phyloP scores from a whole-genome alignment of 2,113 vertebrate species.

The Pundamilia nyererei region DNA sequence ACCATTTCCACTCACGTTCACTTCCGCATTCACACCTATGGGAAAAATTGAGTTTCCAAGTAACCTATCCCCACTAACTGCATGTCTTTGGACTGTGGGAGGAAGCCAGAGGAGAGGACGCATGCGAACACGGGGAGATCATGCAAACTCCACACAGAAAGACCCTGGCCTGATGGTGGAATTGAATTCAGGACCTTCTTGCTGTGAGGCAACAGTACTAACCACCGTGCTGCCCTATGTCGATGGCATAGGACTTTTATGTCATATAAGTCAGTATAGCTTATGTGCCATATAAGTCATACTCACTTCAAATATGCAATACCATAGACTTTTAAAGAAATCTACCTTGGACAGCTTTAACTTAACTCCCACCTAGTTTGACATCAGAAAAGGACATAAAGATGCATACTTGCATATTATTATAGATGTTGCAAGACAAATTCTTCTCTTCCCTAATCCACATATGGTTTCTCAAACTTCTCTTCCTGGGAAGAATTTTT shows the following conservation, averaged over 20 bases:
- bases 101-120: neutral
- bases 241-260: neutral
- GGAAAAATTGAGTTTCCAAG: neutral
- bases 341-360: neutral
- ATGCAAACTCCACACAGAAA: neutral
- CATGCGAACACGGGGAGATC: neutral
- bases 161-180: neutral
- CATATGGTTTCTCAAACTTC: neutral
- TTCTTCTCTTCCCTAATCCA: neutral
- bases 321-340: neutral
- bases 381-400: neutral
- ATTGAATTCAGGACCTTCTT: neutral
- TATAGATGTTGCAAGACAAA: neutral
- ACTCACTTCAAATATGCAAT: neutral
- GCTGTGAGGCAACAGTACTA: neutral
- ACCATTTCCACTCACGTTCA: neutral
- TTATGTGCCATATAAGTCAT: neutral
- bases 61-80: neutral
- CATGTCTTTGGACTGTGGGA: neutral
- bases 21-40: neutral
- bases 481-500: neutral
- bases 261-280: neutral
- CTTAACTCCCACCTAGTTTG: neutral
- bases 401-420: neutral
- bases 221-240: neutral